phyloP scores from a whole-genome alignment of 2,888 invertebrate species.

The Branchipolynoe longqiensis region DNA sequence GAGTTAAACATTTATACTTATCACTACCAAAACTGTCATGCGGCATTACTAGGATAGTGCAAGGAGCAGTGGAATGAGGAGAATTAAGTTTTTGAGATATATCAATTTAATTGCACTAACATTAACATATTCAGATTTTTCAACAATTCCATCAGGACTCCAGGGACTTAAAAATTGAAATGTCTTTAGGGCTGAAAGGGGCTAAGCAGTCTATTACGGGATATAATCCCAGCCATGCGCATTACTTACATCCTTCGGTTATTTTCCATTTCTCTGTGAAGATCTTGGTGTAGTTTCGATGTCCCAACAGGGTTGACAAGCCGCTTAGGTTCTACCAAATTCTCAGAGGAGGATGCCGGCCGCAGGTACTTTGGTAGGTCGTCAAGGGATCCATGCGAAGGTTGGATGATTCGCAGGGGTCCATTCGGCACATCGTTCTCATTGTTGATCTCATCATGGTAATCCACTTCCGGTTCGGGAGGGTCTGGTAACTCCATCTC shows the following conservation, averaged over 20 bases:
- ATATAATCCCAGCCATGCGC: background rate
- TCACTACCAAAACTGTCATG: no score
- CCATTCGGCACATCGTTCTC: constrained; percentile 51
- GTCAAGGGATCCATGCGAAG: constrained; percentile 11
- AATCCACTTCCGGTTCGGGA: constrained; percentile 32
- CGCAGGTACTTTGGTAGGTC: constrained; percentile 40
- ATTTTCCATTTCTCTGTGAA: constrained; percentile 38
- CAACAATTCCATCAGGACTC: background rate
- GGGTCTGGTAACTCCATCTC: constrained; percentile 37
- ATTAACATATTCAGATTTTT: no score
- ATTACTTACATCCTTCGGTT: constrained; percentile 21
- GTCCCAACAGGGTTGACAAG: constrained; percentile 23
- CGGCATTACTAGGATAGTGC: no score
- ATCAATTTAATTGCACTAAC: no score
- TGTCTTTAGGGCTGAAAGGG: no score
- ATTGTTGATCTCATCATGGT: constrained; percentile 7
- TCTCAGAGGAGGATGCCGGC: constrained; percentile 33
- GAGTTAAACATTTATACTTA: background rate
- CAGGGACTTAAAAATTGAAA: no score
- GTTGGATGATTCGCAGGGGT: constrained; percentile 34
- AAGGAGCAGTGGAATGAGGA: no score
- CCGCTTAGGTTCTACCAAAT: constrained; percentile 20
- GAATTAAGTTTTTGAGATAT: background rate
- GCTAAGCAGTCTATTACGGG: background rate
- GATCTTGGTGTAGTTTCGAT: constrained; percentile 19